Evolutionary conservation across 2,797 vertebrate species (phyloP), one percentile per base, ranked within the genome.

Genomic region (Alcedo atthis): DNA sequence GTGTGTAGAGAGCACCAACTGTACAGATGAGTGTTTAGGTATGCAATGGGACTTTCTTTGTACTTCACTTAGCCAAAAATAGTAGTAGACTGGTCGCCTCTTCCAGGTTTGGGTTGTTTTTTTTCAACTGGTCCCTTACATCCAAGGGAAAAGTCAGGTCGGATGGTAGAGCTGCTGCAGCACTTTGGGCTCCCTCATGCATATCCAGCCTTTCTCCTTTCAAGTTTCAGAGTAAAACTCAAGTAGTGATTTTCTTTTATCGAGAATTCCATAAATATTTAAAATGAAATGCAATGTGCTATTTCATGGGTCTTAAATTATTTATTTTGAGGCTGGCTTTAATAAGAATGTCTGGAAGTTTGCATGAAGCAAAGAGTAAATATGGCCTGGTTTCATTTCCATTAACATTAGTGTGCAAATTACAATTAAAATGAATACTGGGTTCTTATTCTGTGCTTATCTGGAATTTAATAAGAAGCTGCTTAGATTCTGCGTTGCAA

Each of bases 221-320:
- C 81, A 87, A 55, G 64, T 91, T 90, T 95, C 55, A 54, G 33
- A 84, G 75, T 85, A 94, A 93, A 95, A 94, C 89, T 78, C 68
- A 87, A 73, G 93, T 61, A 82, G 70, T 75, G 87, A 85, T 92
- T 97, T 96, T 93, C 79, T 90, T 93, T 74, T 96, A 91, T 69
- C 81, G 93, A 89, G 81, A 95, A 92, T 92, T 90, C n/a, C 88
- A 96, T 97, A 90, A 97, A 97, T 98, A 97, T 97, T 98, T 97
- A 85, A 98, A 95, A 92, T 91, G 79, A 90, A 94, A 95, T 54
- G 55, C 89, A 91, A 42, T 90, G 43, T 95, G 70, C 85, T 22
- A 1, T 94, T 92, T 96, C 89, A 94, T 90, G 81, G 92, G 93
- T 93, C 66, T 32, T 97, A 75, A 89, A 96, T 98, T 97, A 97